A percentile compares a stretch with the other conserved stretches of the same genome.
Conservation (phyloP, 1,140 invertebrate species). For the Ooceraea biroi region DNA sequence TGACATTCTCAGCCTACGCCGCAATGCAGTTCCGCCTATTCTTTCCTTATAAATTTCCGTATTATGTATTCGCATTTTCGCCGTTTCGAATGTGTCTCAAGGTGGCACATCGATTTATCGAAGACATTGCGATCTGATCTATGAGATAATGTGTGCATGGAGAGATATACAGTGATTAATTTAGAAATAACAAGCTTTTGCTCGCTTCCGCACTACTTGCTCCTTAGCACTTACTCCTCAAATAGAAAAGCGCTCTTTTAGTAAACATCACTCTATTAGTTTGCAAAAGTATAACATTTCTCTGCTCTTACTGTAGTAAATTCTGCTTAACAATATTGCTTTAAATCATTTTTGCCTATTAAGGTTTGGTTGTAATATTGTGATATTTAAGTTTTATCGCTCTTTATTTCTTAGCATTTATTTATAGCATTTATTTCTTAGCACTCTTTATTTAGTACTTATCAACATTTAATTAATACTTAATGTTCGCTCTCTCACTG, state of each 20-base stretch:
- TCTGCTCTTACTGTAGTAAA: background rate
- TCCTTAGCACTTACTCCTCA: too few relatives aligned
- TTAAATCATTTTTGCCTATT: too few relatives aligned
- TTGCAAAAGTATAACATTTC: too few relatives aligned
- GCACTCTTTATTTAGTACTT: too few relatives aligned
- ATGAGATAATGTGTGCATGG: too few relatives aligned
- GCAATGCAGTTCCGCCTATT: background rate
- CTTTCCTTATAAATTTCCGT: background rate
- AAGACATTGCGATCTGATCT: background rate
- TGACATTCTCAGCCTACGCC: background rate
- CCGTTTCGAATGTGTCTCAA: background rate
- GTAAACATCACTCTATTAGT: background rate
- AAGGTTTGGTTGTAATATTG: too few relatives aligned
- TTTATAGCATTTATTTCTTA: too few relatives aligned
- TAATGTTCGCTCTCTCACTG: too few relatives aligned
- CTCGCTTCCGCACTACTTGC: background rate
- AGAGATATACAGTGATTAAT: too few relatives aligned
- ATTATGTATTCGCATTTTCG: background rate
- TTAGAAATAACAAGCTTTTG: background rate
- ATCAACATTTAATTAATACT: too few relatives aligned
- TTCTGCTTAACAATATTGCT: background rate
- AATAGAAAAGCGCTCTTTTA: background rate
- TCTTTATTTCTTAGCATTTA: too few relatives aligned
- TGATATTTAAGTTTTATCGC: too few relatives aligned
- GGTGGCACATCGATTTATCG: background rate